Conservation (phyloP, 2,888 invertebrate species). For the Alentia gelatinosa region DNA sequence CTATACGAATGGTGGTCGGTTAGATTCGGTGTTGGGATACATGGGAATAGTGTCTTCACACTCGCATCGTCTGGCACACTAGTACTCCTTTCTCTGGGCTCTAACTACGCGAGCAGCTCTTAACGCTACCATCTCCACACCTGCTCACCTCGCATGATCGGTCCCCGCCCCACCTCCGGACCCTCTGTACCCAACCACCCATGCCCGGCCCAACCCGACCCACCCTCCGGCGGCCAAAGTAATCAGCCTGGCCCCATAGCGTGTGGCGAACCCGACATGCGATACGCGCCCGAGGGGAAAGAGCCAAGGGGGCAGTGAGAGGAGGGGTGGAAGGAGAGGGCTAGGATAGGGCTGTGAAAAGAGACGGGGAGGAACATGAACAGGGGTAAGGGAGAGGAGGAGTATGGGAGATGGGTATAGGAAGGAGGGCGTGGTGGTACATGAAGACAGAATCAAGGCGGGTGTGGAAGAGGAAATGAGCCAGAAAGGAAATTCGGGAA, state of each 20-base stretch:
- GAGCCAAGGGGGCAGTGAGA: background rate
- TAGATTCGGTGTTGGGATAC: too few relatives aligned
- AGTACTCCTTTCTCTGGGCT: too few relatives aligned
- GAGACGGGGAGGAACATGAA: background rate
- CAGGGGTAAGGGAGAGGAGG: background rate
- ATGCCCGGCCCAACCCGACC: background rate
- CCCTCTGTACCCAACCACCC: background rate
- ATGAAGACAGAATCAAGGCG: too few relatives aligned
- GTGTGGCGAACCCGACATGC: background rate
- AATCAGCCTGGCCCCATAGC: background rate
- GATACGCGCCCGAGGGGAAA: background rate
- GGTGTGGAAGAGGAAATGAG: too few relatives aligned
- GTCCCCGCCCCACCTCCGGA: background rate
- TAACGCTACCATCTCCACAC: too few relatives aligned
- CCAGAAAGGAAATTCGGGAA: background rate
- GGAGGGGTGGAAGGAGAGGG: background rate
- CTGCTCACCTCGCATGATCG: too few relatives aligned
- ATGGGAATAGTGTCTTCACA: too few relatives aligned
- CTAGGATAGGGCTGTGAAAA: background rate
- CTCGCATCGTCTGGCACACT: too few relatives aligned
- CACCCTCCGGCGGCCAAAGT: background rate
- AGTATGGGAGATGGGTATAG: background rate
- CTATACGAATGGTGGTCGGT: too few relatives aligned
- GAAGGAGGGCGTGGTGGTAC: too few relatives aligned
- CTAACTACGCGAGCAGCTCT: too few relatives aligned